Evolutionary conservation across 2,113 vertebrate genomes (phyloP), one percentile per base, ranked within the genome.

Genomic region (Delphinapterus leucas): DNA sequence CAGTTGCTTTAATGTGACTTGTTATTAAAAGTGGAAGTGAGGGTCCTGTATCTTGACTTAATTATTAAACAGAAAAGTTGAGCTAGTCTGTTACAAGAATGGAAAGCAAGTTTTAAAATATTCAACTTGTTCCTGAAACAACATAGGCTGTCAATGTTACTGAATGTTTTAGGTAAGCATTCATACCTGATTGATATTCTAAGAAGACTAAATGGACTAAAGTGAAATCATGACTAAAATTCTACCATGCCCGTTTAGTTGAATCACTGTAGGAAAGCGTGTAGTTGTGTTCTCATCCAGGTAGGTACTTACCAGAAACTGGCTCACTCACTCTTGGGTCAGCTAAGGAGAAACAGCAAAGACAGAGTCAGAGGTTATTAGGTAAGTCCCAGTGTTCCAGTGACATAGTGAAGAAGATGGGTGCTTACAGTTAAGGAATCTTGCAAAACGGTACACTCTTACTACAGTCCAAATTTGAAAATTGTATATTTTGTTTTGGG

Each of bases 271-370:
- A 96, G 95, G 97, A 96, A 97, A 94, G 60, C 82, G 0, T 67
- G 25, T 87, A 76, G 21, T 93, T 82, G 58, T 55, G 25, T 70
- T 86, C 4, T 33, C 63, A 18, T 41, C 33, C 18, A 88, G 53
- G 76, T 7, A 86, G 89, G 93, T 70, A 97, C 98, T 99, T 98
- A 99, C 99, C 99, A 98, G 99, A 99, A 97, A 99, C 98, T 20
- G 99, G 98, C 97, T 99, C 99, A 0, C 99, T 99, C 95, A 99
- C 99, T 98, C 99, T 99, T 73, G 99, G 99, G 98, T 99, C 99
- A 95, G 99, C 99, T 99, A 93, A 76, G 98, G 87, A 98, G 89
- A 92, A 98, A 98, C 65, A 96, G 84, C 14, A 98, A 96, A 98
- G 77, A 98, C 33, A 94, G 63, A 90, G 8, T 98, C 86, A 98